Percentiles rank a stretch among this genome's conserved stretches.
Evolutionary conservation across 2,797 vertebrate species (phyloP).

Genomic region (Enteromius radiatus): DNA sequence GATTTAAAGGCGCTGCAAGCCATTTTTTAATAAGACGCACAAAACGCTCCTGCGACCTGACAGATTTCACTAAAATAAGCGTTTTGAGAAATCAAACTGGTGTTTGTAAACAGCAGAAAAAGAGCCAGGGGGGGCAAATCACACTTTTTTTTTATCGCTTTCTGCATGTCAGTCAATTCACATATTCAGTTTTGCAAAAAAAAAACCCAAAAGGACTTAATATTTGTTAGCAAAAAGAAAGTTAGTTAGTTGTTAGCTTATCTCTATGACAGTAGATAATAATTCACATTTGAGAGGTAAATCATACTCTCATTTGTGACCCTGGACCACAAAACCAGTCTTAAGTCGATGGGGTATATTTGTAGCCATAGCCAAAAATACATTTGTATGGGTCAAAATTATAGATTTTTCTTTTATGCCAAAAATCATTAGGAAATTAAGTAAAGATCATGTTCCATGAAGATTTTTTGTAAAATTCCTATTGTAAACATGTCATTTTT

Average conservation of each 20-base stretch:
- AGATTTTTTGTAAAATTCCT: too few species aligned
- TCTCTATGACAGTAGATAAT: background rate
- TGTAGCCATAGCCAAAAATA: too few species aligned
- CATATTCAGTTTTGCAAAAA: background rate
- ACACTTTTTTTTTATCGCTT: background rate
- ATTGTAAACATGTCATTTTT: too few species aligned
- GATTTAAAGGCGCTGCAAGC: background rate
- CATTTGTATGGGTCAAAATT: too few species aligned
- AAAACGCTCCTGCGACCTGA: background rate
- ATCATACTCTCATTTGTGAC: background rate
- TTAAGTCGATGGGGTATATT: too few species aligned
- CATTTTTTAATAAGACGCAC: background rate
- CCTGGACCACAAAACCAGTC: too few species aligned
- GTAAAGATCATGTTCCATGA: too few species aligned
- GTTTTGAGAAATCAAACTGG: background rate
- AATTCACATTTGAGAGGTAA: background rate
- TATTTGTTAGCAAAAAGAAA: background rate
- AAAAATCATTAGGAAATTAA: too few species aligned
- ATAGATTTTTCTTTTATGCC: too few species aligned
- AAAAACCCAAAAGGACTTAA: background rate
- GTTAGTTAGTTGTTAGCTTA: background rate
- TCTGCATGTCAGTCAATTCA: background rate
- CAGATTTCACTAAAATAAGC: constrained; percentile 1
- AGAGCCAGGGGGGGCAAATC: background rate
- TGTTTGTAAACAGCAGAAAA: background rate